Conservation (phyloP, 1,140 invertebrate species). For the Caerostris darwini region DNA sequence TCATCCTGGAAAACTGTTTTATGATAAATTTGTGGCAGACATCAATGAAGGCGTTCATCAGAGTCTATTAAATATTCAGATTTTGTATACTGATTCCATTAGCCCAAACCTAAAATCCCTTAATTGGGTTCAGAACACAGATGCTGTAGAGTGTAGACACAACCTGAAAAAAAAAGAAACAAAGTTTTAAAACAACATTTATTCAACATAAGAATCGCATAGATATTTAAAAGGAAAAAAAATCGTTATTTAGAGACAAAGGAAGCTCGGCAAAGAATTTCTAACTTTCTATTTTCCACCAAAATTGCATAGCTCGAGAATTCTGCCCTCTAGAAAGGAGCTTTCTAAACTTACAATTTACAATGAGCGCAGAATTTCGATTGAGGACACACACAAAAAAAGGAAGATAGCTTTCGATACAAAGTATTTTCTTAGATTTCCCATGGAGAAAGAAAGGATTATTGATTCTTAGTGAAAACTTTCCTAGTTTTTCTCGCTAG, state of each 20-base stretch:
- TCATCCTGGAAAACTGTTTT: too few relatives aligned
- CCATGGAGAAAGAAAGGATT: slow-evolving; percentile 16
- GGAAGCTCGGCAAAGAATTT: neutral
- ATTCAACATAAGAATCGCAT: neutral
- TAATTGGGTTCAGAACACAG: too few relatives aligned
- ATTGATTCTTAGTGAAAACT: neutral
- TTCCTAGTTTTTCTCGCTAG: neutral
- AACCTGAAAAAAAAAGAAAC: neutral
- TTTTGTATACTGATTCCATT: too few relatives aligned
- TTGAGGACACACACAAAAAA: neutral
- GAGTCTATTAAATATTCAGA: too few relatives aligned
- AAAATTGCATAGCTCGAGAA: neutral
- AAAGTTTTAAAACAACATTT: neutral
- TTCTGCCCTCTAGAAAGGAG: neutral
- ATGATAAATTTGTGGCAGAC: too few relatives aligned
- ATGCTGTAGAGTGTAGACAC: neutral
- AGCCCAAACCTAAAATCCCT: too few relatives aligned
- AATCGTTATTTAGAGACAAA: neutral
- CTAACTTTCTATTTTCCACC: neutral
- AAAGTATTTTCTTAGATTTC: slow-evolving; percentile 33
- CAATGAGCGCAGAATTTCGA: slow-evolving; percentile 11
- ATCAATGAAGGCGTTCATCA: too few relatives aligned
- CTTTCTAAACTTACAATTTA: slow-evolving; percentile 15
- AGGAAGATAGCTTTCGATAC: neutral
- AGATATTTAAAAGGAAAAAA: neutral